Conservation (phyloP, 64 coral and sea anemone genomes). For the Pocillopora damicornis region DNA sequence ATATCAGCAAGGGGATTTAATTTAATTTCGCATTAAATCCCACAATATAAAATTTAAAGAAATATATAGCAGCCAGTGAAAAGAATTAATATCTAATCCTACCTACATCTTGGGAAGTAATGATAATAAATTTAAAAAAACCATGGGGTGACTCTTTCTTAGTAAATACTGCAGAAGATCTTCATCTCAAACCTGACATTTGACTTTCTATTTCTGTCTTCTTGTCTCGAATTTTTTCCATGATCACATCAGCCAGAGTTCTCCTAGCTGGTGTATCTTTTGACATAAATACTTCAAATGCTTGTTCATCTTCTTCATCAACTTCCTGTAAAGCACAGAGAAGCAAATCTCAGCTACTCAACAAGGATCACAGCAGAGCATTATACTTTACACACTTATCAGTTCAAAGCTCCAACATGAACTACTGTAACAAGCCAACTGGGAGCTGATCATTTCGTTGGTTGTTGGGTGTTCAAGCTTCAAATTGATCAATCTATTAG, state of each 20-base stretch:
- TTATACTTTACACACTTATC: too few relatives aligned
- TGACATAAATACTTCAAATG: slow-evolving; percentile 96
- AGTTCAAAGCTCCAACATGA: too few relatives aligned
- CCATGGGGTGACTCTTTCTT: not conserved
- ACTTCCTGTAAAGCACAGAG: slow-evolving; percentile 59
- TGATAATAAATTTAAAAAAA: not conserved
- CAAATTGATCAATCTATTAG: too few relatives aligned
- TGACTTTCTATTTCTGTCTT: slow-evolving; percentile 99
- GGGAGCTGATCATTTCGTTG: too few relatives aligned
- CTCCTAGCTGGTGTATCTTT: slow-evolving; percentile 79
- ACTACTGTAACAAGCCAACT: too few relatives aligned
- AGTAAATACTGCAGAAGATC: too few relatives aligned
- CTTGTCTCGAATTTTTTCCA: slow-evolving; percentile 98
- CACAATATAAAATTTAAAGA: too few relatives aligned
- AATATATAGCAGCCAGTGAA: too few relatives aligned
- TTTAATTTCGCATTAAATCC: too few relatives aligned
- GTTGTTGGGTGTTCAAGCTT: too few relatives aligned
- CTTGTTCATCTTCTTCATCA: slow-evolving; percentile 90
- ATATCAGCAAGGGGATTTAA: too few relatives aligned
- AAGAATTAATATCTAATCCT: not conserved
- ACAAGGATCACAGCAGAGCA: not conserved
- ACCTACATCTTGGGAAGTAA: not conserved
- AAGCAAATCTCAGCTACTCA: not conserved
- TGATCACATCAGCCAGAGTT: slow-evolving; percentile 94
- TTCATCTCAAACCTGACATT: slow-evolving; percentile 71